Conservation (phyloP, 1,140 invertebrate species). For the Akabosia matsudoensis region DNA sequence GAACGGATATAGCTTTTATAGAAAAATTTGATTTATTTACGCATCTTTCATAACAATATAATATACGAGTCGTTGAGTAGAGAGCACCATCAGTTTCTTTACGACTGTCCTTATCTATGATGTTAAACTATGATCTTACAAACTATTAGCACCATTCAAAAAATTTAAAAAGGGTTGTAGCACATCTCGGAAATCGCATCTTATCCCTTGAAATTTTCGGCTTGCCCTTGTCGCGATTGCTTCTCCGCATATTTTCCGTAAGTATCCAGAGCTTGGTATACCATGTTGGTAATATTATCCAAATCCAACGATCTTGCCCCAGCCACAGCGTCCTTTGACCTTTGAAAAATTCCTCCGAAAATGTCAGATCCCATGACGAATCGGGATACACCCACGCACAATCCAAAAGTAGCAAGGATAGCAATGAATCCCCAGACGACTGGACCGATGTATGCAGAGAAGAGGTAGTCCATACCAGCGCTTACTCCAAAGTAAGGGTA, state of each 20-base stretch:
- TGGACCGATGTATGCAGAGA: slow-evolving; percentile 39
- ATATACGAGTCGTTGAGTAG: too few relatives aligned
- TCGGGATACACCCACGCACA: slow-evolving; percentile 27
- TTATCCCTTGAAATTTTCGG: not conserved
- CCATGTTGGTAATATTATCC: slow-evolving; percentile 38
- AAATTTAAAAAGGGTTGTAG: slow-evolving; percentile 9
- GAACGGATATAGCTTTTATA: too few relatives aligned
- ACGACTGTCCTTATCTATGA: not conserved
- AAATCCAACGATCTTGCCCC: slow-evolving; percentile 38
- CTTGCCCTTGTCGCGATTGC: not conserved
- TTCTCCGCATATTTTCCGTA: slow-evolving; percentile 38
- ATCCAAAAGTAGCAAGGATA: not conserved
- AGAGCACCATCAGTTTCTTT: slow-evolving; percentile 11
- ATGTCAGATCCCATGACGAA: slow-evolving; percentile 25
- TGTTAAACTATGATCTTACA: slow-evolving; percentile 8
- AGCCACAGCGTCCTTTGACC: slow-evolving; percentile 18
- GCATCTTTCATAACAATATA: too few relatives aligned
- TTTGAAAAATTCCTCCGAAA: slow-evolving; percentile 31
- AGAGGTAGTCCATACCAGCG: slow-evolving; percentile 28
- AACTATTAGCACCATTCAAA: slow-evolving; percentile 16
- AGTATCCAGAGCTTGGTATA: slow-evolving; percentile 41
- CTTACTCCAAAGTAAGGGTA: slow-evolving; percentile 25
- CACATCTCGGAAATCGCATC: not conserved
- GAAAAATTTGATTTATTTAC: too few relatives aligned
- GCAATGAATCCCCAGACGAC: slow-evolving; percentile 36